phyloP scores from a whole-genome alignment of 2,113 vertebrate genomes.

The Daboia siamensis region DNA sequence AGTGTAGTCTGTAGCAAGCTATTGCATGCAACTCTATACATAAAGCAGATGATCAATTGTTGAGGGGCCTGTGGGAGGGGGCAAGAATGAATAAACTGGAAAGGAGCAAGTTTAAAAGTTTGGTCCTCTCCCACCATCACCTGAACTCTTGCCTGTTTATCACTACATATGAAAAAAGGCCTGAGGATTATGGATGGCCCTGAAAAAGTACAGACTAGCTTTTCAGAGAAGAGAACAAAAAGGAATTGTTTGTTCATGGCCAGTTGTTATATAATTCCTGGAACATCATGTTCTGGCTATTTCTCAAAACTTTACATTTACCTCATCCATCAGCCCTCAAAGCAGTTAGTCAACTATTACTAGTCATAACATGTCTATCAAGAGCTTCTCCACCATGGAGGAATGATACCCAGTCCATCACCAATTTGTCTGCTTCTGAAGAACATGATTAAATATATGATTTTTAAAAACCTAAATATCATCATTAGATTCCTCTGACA shows the following conservation, averaged over 20 bases:
- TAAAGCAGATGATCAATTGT: neutral
- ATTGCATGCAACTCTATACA: neutral
- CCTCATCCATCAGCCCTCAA: neutral
- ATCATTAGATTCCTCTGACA: neutral
- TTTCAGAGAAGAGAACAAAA: neutral
- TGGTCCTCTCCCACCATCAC: neutral
- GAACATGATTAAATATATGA: constrained; percentile 35
- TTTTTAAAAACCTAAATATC: constrained; percentile 16
- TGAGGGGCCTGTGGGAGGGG: neutral
- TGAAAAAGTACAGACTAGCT: neutral
- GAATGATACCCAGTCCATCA: accelerated
- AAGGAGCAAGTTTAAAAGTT: neutral
- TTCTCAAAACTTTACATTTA: neutral
- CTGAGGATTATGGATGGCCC: neutral
- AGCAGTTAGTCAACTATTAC: constrained; percentile 39
- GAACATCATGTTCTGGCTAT: neutral
- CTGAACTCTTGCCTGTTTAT: neutral
- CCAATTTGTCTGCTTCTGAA: constrained; percentile 1
- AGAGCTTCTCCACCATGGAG: constrained; percentile 20
- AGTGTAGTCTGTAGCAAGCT: neutral
- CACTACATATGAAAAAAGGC: neutral
- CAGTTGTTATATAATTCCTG: neutral
- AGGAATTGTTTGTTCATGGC: constrained; percentile 10
- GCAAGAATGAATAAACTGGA: neutral
- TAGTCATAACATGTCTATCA: constrained; percentile 27